Conservation (phyloP, 2,797 vertebrate genomes). For the Microctenopoma stevenorrisi region DNA sequence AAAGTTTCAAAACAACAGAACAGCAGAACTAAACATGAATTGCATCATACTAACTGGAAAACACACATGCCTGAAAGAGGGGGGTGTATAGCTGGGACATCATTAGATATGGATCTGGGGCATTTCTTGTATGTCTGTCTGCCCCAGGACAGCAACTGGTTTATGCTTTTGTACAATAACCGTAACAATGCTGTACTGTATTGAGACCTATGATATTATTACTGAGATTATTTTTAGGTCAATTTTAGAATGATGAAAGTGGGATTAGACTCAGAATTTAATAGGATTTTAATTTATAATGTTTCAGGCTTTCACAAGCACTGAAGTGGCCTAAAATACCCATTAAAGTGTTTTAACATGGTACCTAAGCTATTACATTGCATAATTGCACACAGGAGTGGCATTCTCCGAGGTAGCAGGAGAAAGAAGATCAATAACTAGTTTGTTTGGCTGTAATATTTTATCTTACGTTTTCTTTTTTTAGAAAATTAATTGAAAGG, state of each 20-base stretch:
- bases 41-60: constrained; percentile 2
- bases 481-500: background rate
- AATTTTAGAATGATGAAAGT: background rate
- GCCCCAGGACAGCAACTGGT: background rate
- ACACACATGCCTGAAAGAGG: background rate
- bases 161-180: background rate
- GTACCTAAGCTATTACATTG: background rate
- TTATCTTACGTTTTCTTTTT: background rate
- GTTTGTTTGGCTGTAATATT: background rate
- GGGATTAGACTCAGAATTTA: background rate
- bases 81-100: constrained; percentile 17
- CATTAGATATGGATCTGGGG: constrained; percentile 8
- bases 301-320: background rate
- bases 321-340: background rate
- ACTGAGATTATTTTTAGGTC: background rate
- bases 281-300: background rate
- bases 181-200: background rate
- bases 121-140: constrained; percentile 11
- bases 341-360: constrained; percentile 1
- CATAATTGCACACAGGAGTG: background rate
- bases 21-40: constrained; percentile 4
- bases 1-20: background rate
- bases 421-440: background rate
- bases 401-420: background rate
- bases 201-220: background rate